Conservation (phyloP, 92 coral and sea anemone species). For the Actinernus sp. region DNA sequence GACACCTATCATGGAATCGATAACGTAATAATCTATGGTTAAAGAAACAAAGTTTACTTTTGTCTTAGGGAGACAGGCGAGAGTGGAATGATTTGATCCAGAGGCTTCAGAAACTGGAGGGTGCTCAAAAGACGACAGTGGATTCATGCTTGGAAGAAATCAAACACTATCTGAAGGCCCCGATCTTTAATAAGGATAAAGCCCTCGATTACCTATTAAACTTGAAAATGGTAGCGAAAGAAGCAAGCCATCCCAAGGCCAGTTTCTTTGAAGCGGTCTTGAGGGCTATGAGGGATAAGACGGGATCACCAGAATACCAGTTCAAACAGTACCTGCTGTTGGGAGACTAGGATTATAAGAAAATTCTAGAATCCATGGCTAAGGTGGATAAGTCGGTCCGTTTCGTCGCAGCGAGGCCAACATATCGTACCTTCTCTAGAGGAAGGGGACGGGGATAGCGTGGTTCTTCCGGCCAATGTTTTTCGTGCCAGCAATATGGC, state of each 20-base stretch:
- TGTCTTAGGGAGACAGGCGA: too few relatives aligned
- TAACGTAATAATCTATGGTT: too few relatives aligned
- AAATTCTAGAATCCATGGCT: conserved; percentile 16
- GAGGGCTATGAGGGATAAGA: conserved; percentile 10
- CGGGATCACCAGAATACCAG: not conserved
- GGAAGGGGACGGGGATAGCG: not conserved
- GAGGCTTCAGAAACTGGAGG: too few relatives aligned
- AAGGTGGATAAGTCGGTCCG: conserved; percentile 22
- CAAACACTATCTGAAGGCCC: not conserved
- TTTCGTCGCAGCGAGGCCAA: not conserved
- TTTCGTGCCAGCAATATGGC: too few relatives aligned
- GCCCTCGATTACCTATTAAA: conserved; percentile 4
- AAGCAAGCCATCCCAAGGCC: conserved; percentile 3
- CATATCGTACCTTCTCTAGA: conserved; percentile 2
- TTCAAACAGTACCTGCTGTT: conserved; percentile 14
- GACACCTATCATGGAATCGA: too few relatives aligned
- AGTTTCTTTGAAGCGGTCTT: conserved; percentile 10
- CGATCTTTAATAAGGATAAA: conserved; percentile 1
- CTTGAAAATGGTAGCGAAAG: conserved; percentile 2
- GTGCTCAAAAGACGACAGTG: too few relatives aligned
- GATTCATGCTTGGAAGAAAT: conserved; percentile 2
- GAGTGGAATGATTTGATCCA: too few relatives aligned
- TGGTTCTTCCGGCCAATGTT: too few relatives aligned
- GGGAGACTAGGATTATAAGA: conserved; percentile 14
- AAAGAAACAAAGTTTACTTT: too few relatives aligned